A percentile compares a stretch with the other conserved stretches of the same genome.
Evolutionary conservation across 2,888 invertebrate species (phyloP).

Genomic region (Dusona sp.): DNA sequence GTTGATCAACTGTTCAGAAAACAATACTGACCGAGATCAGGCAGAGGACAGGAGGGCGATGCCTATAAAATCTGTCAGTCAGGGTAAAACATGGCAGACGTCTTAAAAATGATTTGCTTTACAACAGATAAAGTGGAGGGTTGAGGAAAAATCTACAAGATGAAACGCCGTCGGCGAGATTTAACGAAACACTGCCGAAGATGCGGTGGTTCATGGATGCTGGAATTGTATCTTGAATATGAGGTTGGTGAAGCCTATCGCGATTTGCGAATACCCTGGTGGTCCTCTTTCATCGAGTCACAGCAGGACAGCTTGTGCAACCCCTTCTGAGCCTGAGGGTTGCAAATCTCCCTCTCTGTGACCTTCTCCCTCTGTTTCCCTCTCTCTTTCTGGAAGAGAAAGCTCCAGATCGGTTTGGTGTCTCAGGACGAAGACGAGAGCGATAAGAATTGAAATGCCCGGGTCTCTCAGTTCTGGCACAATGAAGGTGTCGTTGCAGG

Average conservation of each 20-base stretch:
- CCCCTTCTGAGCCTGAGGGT: conserved; percentile 38
- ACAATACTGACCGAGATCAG: too few relatives aligned
- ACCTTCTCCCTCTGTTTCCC: conserved; percentile 62
- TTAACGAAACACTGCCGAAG: background rate
- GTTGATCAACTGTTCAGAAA: too few relatives aligned
- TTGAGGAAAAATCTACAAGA: conserved; percentile 53
- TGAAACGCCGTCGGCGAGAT: conserved; percentile 36
- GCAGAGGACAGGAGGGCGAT: too few relatives aligned
- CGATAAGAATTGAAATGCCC: conserved; percentile 83
- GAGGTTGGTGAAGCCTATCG: conserved; percentile 54
- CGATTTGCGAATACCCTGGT: conserved; percentile 61
- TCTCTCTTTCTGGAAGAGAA: conserved; percentile 24
- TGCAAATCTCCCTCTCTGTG: conserved; percentile 35
- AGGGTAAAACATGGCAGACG: conserved; percentile 74
- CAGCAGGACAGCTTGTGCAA: conserved; percentile 46
- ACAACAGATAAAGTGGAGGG: background rate
- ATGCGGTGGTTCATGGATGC: background rate
- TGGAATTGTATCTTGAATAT: conserved; percentile 37
- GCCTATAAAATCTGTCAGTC: too few relatives aligned
- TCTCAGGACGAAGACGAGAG: conserved; percentile 54
- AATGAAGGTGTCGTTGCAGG: conserved; percentile 85
- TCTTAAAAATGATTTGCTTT: conserved; percentile 20
- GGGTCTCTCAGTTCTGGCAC: conserved; percentile 73
- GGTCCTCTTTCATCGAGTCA: conserved; percentile 49
- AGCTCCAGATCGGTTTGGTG: conserved; percentile 32